These are phyloP conservation scores for Falco novaeseelandiae DNA, from an alignment of 2,797 vertebrate genomes.

Conservation along the genomic window DNA sequence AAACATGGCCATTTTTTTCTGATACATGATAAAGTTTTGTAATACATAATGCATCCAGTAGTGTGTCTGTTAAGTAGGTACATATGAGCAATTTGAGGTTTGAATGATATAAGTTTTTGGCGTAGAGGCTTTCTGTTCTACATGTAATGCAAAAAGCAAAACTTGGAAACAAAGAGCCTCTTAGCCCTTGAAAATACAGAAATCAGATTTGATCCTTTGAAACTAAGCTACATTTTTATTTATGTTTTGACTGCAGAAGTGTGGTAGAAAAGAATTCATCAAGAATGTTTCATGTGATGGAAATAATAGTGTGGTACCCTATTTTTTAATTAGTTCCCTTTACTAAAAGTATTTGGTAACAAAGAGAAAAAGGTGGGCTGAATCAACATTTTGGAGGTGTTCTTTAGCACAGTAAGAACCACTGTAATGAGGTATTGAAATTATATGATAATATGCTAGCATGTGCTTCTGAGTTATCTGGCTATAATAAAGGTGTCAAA, in stretches of 20 bases:
- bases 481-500: neutral
- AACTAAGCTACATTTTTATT: neutral
- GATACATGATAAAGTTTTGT: neutral
- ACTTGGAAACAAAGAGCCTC: neutral
- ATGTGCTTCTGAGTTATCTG: neutral
- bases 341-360: neutral
- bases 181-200: neutral
- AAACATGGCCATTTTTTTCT: neutral
- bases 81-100: neutral
- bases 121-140: neutral
- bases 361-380: neutral
- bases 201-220: neutral
- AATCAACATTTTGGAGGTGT: neutral
- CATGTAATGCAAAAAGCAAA: neutral
- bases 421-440: neutral
- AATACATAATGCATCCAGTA: neutral
- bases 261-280: neutral
- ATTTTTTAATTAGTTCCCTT: neutral
- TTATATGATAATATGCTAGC: neutral
- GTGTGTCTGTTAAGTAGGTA: neutral
- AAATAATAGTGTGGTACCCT: neutral
- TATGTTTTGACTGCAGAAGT: neutral
- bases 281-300: neutral
- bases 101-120: neutral
- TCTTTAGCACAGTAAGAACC: neutral